Conservation (phyloP, 2,113 vertebrate species). For the Vanacampus margaritifer region DNA sequence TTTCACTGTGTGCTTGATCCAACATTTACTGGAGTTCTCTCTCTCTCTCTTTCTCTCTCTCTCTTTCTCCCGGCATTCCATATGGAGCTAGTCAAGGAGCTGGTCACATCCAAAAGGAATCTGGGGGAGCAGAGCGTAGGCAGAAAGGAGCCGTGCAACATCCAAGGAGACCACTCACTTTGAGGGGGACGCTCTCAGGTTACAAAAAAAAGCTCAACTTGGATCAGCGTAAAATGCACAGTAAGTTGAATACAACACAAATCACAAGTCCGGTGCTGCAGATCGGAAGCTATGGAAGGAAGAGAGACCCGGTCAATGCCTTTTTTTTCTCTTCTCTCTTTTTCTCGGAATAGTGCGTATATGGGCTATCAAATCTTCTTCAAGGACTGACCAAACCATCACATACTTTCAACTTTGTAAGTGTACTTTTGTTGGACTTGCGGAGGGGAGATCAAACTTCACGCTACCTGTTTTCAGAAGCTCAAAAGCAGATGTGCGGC, state of each 20-base stretch:
- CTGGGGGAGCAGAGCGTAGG: slow-evolving; percentile 57
- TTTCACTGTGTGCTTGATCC: slow-evolving; percentile 68
- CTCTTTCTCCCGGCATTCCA: slow-evolving; percentile 65
- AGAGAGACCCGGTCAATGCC: slow-evolving; percentile 34
- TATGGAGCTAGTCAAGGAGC: slow-evolving; percentile 75
- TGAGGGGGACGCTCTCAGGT: slow-evolving; percentile 49
- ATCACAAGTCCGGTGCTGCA: slow-evolving; percentile 21
- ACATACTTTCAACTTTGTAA: not conserved
- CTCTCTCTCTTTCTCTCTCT: slow-evolving; percentile 66
- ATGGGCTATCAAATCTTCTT: not conserved
- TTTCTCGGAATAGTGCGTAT: not conserved
- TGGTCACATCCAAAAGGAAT: slow-evolving; percentile 61
- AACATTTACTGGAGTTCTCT: slow-evolving; percentile 72
- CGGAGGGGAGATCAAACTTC: not conserved
- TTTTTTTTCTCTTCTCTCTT: not conserved
- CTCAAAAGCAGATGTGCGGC: not conserved
- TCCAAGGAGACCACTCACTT: slow-evolving; percentile 53
- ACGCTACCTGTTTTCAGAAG: not conserved
- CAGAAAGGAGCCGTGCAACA: slow-evolving; percentile 40
- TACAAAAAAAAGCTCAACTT: slow-evolving; percentile 72
- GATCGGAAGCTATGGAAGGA: slow-evolving; percentile 50
- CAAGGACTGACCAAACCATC: not conserved
- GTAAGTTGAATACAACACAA: slow-evolving; percentile 49
- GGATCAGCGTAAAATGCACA: slow-evolving; percentile 57
- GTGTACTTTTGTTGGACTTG: not conserved